These are phyloP conservation scores for Acromyrmex echinatior DNA, from an alignment of 1,140 invertebrate species.

Conservation along the genomic window DNA sequence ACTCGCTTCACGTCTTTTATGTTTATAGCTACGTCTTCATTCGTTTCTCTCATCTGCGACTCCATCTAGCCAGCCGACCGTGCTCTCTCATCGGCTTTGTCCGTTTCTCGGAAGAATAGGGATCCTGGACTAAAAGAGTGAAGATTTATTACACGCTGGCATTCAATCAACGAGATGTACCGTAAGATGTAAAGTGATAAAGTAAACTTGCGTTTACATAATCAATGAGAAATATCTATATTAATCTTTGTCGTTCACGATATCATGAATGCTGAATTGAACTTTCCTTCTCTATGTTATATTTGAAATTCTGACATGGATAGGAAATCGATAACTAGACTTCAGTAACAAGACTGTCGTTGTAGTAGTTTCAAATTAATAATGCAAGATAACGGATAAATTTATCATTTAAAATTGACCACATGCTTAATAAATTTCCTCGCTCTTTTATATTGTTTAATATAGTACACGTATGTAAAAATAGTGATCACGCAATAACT, in stretches of 20 bases:
- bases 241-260: not conserved
- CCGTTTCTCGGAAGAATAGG: conserved; percentile 33
- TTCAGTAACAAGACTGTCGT: not conserved
- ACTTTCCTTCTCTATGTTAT: not conserved
- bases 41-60: conserved; percentile 29
- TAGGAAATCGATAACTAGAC: conserved; percentile 16
- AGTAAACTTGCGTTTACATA: conserved; percentile 30
- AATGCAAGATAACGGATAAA: not conserved
- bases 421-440: not conserved
- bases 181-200: not conserved
- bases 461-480: not conserved
- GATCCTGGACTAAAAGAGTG: conserved; percentile 29
- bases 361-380: not conserved
- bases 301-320: not conserved
- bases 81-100: conserved; percentile 18
- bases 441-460: not conserved
- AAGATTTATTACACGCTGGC: conserved; percentile 29
- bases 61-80: conserved; percentile 24
- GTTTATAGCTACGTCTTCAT: conserved; percentile 66
- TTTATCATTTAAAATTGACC: conserved; percentile 11
- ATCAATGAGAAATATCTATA: conserved; percentile 17
- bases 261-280: not conserved
- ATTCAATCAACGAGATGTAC: conserved; percentile 4
- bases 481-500: not conserved
- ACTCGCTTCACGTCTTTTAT: conserved; percentile 64